Conservation (phyloP, 2,113 vertebrate genomes). For the Lethenteron reissneri region DNA sequence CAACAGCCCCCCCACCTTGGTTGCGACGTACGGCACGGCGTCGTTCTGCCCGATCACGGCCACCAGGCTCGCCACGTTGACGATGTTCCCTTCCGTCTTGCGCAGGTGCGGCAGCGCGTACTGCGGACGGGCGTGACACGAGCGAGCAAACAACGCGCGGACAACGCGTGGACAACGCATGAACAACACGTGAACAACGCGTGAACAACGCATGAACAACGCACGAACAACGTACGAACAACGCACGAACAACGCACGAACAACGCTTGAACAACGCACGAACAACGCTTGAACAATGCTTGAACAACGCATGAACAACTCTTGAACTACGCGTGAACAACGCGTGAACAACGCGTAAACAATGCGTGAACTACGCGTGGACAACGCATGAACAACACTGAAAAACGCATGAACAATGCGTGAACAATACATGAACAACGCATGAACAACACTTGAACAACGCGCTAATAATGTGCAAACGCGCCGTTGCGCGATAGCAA, state of each 20-base stretch:
- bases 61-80: conserved; percentile 43
- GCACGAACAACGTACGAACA: too few relatives aligned
- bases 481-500: too few relatives aligned
- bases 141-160: background rate
- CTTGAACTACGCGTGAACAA: background rate
- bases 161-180: background rate
- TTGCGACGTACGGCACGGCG: conserved; percentile 35
- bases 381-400: too few relatives aligned
- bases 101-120: conserved; percentile 30
- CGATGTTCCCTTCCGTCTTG: conserved; percentile 30
- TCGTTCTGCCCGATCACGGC: conserved; percentile 30
- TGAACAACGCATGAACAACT: too few relatives aligned
- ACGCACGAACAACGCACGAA: too few relatives aligned
- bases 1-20: conserved; percentile 27
- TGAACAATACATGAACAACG: background rate
- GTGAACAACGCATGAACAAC: background rate
- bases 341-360: background rate
- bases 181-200: background rate
- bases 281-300: too few relatives aligned
- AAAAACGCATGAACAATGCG: background rate
- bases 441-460: too few relatives aligned
- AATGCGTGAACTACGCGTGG: too few relatives aligned
- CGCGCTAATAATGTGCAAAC: too few relatives aligned
- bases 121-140: conserved; percentile 17
- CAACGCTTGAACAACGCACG: background rate